Base-by-base conservation (phyloP, 1,140 invertebrate species). In the Drosophila tani region DNA sequence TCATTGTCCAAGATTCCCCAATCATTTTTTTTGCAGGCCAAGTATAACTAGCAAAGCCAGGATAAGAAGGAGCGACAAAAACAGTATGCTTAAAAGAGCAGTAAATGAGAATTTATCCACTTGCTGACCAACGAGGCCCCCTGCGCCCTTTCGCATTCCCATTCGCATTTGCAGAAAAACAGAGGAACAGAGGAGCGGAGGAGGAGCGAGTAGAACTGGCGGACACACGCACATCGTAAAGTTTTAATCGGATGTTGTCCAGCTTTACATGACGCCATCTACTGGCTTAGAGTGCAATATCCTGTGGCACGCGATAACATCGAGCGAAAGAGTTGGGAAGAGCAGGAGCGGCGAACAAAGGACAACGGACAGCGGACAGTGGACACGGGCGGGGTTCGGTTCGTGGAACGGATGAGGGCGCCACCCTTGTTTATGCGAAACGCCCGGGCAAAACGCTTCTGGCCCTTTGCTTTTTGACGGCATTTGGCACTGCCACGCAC, bases 51-150 rank as follows among this genome's bases (percentile, higher is more conserved):
- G 68, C 77, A 56, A 70, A 67, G 51, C 56, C 65, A 74, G 85
- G 29, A 55, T 58, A 71, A 81, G 66, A 68, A 68, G 79, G 56
- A 91, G 78, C 77, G 75, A 74, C 74, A 81, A 87, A 88, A 87
- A 87, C 74, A 83, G 76, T 77, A 86, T 91, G 87, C 87, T 91
- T 87, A 91, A 91, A 91, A 91, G 88, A 91, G 88, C 88, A 91
- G 88, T 91, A 91, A 91, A 91, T 91, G 88, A 91, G 81, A 91
- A 91, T 91, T 91, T 91, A 91, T 91, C 83, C 88, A 91, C 88
- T 91, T 84, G 88, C 84, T 76, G 87, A 64, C 77, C 82, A 91
- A 73, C 60, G 29, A 62, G 57, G 53, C 59, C 51, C 8, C 45
- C 11, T 19, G 35, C 24, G 46, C 43, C 5, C 49, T 24, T 29